These are phyloP conservation scores for Eilema depressum DNA, from an alignment of 2,888 invertebrate genomes.

Conservation along the genomic window DNA sequence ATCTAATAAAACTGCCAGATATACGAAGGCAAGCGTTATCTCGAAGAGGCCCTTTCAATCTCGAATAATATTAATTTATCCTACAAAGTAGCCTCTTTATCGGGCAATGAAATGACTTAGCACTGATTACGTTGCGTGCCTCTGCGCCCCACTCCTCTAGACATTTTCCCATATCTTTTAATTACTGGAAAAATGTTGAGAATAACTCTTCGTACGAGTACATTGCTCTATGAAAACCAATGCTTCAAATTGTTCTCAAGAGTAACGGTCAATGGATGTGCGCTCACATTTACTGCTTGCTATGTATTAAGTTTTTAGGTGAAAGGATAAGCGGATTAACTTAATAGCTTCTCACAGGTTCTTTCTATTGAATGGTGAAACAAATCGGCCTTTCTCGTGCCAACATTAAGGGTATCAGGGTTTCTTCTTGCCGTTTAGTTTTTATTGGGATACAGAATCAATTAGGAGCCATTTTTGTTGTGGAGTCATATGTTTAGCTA, in stretches of 20 bases:
- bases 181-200: constrained; percentile 29
- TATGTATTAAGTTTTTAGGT: constrained; percentile 17
- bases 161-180: constrained; percentile 29
- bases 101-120: constrained; percentile 71
- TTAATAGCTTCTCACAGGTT: constrained; percentile 76
- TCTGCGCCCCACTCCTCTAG: constrained; percentile 37
- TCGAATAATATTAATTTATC: constrained; percentile 73
- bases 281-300: not conserved
- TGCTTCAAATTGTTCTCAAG: fast-evolving
- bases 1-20: constrained; percentile 40
- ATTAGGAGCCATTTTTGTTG: constrained; percentile 52
- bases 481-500: constrained; percentile 31
- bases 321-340: constrained; percentile 62
- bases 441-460: constrained; percentile 51
- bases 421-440: constrained; percentile 53
- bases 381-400: constrained; percentile 68
- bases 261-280: constrained; percentile 23
- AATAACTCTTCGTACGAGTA: not conserved
- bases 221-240: constrained; percentile 19
- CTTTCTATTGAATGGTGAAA: constrained; percentile 77
- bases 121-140: constrained; percentile 71
- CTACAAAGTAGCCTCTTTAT: constrained; percentile 69
- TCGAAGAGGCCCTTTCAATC: constrained; percentile 49
- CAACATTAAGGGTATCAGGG: constrained; percentile 61
- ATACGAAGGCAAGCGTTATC: constrained; percentile 42